These are phyloP conservation scores for Equus quagga DNA, from an alignment of 2,113 vertebrate species.

Conservation along the genomic window DNA sequence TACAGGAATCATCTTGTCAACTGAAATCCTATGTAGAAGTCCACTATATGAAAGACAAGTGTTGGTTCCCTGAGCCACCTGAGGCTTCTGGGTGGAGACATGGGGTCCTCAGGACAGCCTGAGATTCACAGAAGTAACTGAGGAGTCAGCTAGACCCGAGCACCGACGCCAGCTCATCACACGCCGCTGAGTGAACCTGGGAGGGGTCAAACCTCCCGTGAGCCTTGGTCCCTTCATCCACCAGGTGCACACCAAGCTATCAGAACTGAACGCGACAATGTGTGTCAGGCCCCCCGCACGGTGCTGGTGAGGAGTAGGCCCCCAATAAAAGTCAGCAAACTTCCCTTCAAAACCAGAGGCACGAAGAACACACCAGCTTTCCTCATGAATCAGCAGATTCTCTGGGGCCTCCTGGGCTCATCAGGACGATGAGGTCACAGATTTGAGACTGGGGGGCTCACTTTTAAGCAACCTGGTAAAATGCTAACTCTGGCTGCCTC, in stretches of 20 bases:
- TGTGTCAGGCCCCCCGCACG: accelerated
- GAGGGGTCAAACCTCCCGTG: background rate
- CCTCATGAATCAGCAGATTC: background rate
- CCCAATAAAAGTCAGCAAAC: background rate
- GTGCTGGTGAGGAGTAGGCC: background rate
- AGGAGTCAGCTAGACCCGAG: background rate
- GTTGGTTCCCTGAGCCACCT: background rate
- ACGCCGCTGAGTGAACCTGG: too few species aligned
- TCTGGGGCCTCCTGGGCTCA: background rate
- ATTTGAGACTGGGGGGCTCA: background rate
- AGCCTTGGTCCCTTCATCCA: background rate
- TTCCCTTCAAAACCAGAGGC: background rate
- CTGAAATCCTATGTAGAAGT: background rate
- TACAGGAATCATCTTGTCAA: background rate
- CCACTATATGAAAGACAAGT: background rate
- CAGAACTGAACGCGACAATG: background rate
- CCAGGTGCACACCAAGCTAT: background rate
- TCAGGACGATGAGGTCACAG: background rate
- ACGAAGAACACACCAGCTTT: background rate
- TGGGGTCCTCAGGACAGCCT: background rate
- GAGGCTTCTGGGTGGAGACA: background rate
- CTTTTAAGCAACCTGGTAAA: background rate
- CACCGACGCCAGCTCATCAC: accelerated
- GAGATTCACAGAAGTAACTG: background rate
- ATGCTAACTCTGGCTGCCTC: background rate